phyloP scores from a whole-genome alignment of 2,888 invertebrate species.

The Hofmannophila pseudospretella region DNA sequence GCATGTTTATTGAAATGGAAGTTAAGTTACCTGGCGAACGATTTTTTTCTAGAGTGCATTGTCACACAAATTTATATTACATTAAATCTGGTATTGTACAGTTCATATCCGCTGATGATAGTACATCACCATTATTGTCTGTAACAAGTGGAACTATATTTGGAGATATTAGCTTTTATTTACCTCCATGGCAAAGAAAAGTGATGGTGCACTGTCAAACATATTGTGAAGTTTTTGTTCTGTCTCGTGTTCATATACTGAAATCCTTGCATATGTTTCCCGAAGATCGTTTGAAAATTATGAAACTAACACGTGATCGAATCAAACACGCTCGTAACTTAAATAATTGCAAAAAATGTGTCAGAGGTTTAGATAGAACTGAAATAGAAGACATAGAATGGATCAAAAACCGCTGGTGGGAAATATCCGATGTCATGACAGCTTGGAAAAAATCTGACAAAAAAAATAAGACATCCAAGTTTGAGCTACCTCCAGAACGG shows the following conservation, averaged over 20 bases:
- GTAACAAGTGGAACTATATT: conserved; percentile 6
- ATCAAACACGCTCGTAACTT: not conserved
- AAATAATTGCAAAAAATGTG: not conserved
- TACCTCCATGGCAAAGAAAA: conserved; percentile 4
- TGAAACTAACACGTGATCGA: not conserved
- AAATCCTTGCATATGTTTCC: conserved; percentile 7
- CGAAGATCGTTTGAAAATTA: not conserved
- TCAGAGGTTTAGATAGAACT: conserved; percentile 1
- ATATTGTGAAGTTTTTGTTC: conserved; percentile 1
- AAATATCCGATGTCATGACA: not conserved
- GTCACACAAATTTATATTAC: conserved; percentile 8
- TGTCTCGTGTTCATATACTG: not conserved
- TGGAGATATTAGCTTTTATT: no score
- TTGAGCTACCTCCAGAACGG: conserved; percentile 35
- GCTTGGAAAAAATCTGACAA: not conserved
- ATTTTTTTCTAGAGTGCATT: conserved; percentile 7
- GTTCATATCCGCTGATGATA: conserved; percentile 7
- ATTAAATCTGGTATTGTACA: conserved; percentile 8
- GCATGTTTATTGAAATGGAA: not conserved
- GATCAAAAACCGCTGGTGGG: conserved; percentile 9
- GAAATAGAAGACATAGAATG: conserved; percentile 6
- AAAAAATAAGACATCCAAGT: not conserved
- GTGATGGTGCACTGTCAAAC: conserved; percentile 7
- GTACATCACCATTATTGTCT: no score
- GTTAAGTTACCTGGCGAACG: conserved; percentile 4